Evolutionary conservation across 2,888 invertebrate species (phyloP), one percentile per base, ranked within the genome.

Genomic region (Tupiocoris notatus): DNA sequence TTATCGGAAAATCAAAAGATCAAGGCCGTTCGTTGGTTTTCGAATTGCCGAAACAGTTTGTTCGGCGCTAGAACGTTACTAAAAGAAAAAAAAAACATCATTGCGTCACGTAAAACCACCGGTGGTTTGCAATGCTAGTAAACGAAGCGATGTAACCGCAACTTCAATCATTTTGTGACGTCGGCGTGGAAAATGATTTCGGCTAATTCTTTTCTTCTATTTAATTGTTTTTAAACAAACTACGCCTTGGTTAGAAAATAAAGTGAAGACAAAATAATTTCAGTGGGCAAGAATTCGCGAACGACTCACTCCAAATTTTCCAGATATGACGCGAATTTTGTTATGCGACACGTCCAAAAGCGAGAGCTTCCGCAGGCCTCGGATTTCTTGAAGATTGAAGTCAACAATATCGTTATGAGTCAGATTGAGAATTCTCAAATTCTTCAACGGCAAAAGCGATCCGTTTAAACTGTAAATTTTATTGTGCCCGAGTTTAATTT

Each of bases 351-450:
- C 85, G 84, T 93, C 93, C 75, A 94, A 87, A 17, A 89, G 86
- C 65, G 88, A 88, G n/a, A 94, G 84, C 79, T 88, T 87, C 79
- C 88, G 88, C 77, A 94, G 84, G 0, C 93, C 93, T 76, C 90
- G 89, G 63, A 94, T 88, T 83, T 94, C 92, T 83, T 91, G 89
- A 82, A 94, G 87, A 0, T 92, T 92, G 84, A 94, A 94, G 81
- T 92, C 92, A 0, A 87, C 86, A 76, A 94, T 86, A 57, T 87
- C 86, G 83, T 94, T 94, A 82, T 90, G 89, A 0, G 92, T 92
- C 78, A 94, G 85, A 84, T 93, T 93, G 61, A 92, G 86, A 79
- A 87, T 88, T 79, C 88, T 87, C 21, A 94, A 84, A 9, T 89
- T 88, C 80, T 88, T 88, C 68, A 94, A 85, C 59, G 90, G 89